A percentile compares a stretch with the other conserved stretches of the same genome.
These are phyloP conservation scores for Orchesella cincta DNA, from an alignment of 1,140 invertebrate species.

Conservation along the genomic window DNA sequence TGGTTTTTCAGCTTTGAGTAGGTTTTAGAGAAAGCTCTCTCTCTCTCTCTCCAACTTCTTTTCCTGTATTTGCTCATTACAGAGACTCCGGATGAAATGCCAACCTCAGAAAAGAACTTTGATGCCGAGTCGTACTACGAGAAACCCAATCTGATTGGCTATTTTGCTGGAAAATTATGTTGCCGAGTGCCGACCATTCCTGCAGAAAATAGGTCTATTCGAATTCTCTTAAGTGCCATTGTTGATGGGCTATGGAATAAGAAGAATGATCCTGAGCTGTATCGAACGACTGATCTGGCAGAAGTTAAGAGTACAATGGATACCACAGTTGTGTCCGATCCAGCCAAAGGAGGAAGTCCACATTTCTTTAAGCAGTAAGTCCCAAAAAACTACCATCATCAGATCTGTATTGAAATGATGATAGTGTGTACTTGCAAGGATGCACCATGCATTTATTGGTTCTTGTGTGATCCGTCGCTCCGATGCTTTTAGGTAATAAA, in stretches of 20 bases:
- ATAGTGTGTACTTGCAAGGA: too few relatives aligned
- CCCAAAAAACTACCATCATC: too few relatives aligned
- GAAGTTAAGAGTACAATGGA: slow-evolving; percentile 43
- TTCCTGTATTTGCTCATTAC: neutral
- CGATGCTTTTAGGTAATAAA: too few relatives aligned
- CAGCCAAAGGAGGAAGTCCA: slow-evolving; percentile 39
- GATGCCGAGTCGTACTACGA: slow-evolving; percentile 43
- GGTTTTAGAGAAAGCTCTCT: too few relatives aligned
- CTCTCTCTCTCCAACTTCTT: neutral
- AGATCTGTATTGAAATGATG: too few relatives aligned
- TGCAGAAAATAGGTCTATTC: slow-evolving; percentile 37
- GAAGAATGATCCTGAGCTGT: slow-evolving; percentile 37
- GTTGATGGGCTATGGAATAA: slow-evolving; percentile 32
- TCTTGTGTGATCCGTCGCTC: too few relatives aligned
- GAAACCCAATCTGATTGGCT: slow-evolving; percentile 42
- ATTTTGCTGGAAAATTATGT: slow-evolving; percentile 38
- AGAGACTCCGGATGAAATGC: slow-evolving; percentile 42
- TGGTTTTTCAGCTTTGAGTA: too few relatives aligned
- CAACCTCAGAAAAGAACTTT: slow-evolving; percentile 43
- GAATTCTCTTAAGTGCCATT: slow-evolving; percentile 35
- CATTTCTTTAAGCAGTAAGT: slow-evolving; percentile 43
- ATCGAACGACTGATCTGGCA: slow-evolving; percentile 35
- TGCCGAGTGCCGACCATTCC: slow-evolving; percentile 41
- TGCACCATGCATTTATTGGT: too few relatives aligned
- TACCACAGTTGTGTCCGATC: slow-evolving; percentile 41